These are phyloP conservation scores for Fregata magnificens DNA, from an alignment of 2,113 vertebrate species.

Conservation along the genomic window DNA sequence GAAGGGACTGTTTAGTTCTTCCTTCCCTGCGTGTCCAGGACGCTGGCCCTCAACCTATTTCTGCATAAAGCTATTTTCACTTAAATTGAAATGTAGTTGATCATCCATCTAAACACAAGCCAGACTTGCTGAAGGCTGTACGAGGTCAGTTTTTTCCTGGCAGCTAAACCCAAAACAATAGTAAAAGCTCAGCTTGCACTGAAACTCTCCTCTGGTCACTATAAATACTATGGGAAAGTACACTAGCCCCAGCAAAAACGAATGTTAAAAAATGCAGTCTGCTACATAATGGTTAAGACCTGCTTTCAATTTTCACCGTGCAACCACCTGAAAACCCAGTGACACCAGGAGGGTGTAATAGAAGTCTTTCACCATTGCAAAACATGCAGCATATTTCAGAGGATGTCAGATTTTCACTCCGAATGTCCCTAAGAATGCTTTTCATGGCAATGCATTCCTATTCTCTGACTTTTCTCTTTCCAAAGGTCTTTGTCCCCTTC, in stretches of 20 bases:
- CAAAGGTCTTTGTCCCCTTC: background rate
- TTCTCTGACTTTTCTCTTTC: background rate
- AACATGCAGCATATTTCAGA: background rate
- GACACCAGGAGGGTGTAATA: background rate
- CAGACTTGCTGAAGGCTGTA: constrained; percentile 21
- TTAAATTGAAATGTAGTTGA: constrained; percentile 10
- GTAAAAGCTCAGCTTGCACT: constrained; percentile 35
- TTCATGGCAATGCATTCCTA: background rate
- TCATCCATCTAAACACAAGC: constrained; percentile 27
- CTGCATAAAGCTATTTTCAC: constrained; percentile 13
- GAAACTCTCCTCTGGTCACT: constrained; percentile 19
- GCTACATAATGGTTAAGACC: background rate
- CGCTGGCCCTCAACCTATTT: background rate
- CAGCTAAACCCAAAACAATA: constrained; percentile 59
- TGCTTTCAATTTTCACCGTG: background rate
- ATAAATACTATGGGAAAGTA: constrained; percentile 56
- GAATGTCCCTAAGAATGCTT: background rate
- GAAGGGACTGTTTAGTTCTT: background rate
- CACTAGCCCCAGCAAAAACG: background rate
- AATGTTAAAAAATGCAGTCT: background rate
- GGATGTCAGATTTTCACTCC: background rate
- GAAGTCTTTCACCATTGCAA: background rate
- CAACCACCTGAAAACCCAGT: background rate
- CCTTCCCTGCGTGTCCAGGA: background rate
- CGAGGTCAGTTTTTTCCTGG: constrained; percentile 61